These are phyloP conservation scores for Drosophila nasuta DNA, from an alignment of 1,140 invertebrate genomes.

Conservation along the genomic window DNA sequence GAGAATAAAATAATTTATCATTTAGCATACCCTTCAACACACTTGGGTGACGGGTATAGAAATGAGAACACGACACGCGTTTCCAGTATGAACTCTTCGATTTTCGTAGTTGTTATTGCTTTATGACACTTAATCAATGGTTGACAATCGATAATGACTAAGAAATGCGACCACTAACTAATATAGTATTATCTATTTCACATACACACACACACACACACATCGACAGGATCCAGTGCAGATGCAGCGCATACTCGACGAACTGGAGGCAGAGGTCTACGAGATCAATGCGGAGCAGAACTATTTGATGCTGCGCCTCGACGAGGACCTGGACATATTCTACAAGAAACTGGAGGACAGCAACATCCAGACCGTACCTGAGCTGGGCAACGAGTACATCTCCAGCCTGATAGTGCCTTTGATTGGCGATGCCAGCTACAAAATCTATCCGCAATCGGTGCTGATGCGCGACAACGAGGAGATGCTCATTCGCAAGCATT, in stretches of 20 bases:
- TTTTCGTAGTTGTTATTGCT: too few species aligned
- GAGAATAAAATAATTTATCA: too few species aligned
- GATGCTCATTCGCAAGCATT: constrained; percentile 77
- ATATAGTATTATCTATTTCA: too few species aligned
- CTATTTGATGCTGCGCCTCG: constrained; percentile 64
- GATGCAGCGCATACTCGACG: constrained; percentile 78
- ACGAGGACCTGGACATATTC: constrained; percentile 65
- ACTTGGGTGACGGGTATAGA: too few species aligned
- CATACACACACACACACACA: too few species aligned
- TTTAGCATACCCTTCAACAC: too few species aligned
- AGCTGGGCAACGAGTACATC: constrained; percentile 61
- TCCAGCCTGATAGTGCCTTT: constrained; percentile 71
- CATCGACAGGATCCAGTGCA: constrained; percentile 68
- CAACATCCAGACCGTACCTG: constrained; percentile 54
- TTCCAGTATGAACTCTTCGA: too few species aligned
- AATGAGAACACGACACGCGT: too few species aligned
- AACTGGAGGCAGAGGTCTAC: constrained; percentile 76
- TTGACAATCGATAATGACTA: background rate
- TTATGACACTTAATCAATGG: too few species aligned
- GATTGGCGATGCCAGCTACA: constrained; percentile 60
- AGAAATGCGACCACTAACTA: too few species aligned
- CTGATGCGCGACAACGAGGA: constrained; percentile 66
- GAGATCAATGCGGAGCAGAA: constrained; percentile 82
- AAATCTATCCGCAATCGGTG: constrained; percentile 63
- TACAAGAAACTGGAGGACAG: constrained; percentile 57